A percentile compares a stretch with the other conserved stretches of the same genome.
Evolutionary conservation across 2,888 invertebrate genomes (phyloP).

Genomic region (Tortrix viridana): DNA sequence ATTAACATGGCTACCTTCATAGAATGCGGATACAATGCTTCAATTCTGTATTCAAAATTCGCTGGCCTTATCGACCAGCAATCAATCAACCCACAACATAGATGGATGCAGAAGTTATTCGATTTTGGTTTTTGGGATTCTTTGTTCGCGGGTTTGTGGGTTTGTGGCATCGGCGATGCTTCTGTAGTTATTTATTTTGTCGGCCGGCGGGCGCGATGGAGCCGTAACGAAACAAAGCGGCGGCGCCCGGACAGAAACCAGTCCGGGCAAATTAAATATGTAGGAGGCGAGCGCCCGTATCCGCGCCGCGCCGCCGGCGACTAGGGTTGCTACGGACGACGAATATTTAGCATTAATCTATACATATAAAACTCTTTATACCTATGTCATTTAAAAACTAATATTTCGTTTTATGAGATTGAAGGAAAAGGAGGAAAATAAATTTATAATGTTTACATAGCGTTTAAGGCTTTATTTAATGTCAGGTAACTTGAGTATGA

Average conservation of each 20-base stretch:
- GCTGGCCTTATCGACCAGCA: slow-evolving; percentile 44
- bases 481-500: no score
- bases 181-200: slow-evolving; percentile 29
- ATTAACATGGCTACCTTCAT: slow-evolving; percentile 2
- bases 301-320: slow-evolving; percentile 61
- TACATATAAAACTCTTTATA: no score
- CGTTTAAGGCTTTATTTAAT: no score
- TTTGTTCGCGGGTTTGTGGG: background rate
- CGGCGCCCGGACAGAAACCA: slow-evolving; percentile 77
- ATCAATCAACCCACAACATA: slow-evolving; percentile 50
- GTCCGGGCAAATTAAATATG: slow-evolving; percentile 83
- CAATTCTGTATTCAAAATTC: slow-evolving; percentile 43
- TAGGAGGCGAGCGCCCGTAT: slow-evolving; percentile 77
- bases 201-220: slow-evolving; percentile 59
- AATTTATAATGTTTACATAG: no score
- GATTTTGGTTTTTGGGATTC: background rate
- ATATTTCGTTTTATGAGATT: no score
- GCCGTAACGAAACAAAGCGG: slow-evolving; percentile 80
- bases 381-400: no score
- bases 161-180: slow-evolving; percentile 6
- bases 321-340: slow-evolving; percentile 32
- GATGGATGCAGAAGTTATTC: background rate
- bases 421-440: no score
- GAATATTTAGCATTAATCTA: slow-evolving; percentile 12
- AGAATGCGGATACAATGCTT: slow-evolving; percentile 13